Conservation (phyloP, 2,113 vertebrate genomes). For the Sorex fumeus region DNA sequence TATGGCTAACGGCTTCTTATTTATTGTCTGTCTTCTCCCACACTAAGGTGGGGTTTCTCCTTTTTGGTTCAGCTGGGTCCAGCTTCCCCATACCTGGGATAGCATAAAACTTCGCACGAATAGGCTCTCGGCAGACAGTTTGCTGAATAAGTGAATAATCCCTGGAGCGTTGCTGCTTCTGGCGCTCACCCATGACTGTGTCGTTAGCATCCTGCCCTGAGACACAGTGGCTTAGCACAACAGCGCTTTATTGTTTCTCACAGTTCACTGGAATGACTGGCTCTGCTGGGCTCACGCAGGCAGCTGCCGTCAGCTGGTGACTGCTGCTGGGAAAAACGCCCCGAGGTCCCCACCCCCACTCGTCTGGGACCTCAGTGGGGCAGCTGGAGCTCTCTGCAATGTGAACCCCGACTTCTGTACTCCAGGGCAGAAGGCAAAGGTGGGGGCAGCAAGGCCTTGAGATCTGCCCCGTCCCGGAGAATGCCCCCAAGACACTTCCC, state of each 20-base stretch:
- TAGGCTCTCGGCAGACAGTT: background rate
- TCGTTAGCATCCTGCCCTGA: background rate
- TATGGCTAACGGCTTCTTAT: background rate
- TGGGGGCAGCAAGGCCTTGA: background rate
- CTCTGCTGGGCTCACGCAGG: background rate
- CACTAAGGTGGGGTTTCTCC: background rate
- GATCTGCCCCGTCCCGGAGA: background rate
- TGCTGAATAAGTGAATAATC: background rate
- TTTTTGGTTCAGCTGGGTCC: background rate
- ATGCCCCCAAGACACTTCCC: background rate
- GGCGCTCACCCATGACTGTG: background rate
- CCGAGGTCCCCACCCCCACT: background rate
- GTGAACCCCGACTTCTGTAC: background rate
- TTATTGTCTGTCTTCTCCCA: background rate
- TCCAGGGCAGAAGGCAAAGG: background rate
- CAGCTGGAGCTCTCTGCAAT: conserved; percentile 10
- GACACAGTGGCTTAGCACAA: background rate
- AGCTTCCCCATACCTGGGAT: background rate
- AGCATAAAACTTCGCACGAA: background rate
- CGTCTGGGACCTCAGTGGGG: background rate
- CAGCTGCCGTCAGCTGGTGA: background rate
- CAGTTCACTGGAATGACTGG: background rate
- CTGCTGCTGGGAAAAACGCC: background rate
- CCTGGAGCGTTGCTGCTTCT: background rate
- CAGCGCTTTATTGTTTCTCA: background rate